Evolutionary conservation across 2,797 vertebrate species (phyloP), one percentile per base, ranked within the genome.

Genomic region (Liparis tanakae): DNA sequence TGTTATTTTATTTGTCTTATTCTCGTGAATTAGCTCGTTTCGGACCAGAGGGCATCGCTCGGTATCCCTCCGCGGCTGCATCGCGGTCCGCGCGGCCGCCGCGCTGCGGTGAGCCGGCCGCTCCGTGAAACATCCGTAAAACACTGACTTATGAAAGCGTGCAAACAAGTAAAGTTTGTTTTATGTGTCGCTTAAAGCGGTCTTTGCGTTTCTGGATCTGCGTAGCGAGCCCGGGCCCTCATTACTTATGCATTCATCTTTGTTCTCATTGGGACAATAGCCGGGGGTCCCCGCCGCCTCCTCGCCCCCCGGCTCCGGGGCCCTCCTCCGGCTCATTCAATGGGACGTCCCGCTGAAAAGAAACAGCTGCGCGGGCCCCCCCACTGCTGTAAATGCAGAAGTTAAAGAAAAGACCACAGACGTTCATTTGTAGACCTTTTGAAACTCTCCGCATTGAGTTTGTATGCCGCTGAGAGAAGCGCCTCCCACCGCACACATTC

Each of bases 261-360:
- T 94, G 93, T 94, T 94, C 92, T 87, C 87, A 90, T 67, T 82
- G 86, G 88, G 91, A 95, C 94, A 95, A 95, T 94, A 86, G 92
- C 87, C 53, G 61, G 61, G 61, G 74, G 12, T 77, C 84, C 83
- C 85, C 81, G 70, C 87, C 89, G 78, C 72, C 87, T 56, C 37
- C 62, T 56, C 79, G 74, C 74, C 82, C 75, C 82, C 70, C 70
- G 59, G 80, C 81, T 48, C 44, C 79, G 17, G 39, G 58, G 73
- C 63, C 76, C 66, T 70, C 66, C 46, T 46, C 85, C 85, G 81
- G 85, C 85, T 89, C 81, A 62, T 85, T 87, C 68, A 65, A n/a
- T 64, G 79, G 80, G 80, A 85, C 80, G 86, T 80, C 85, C 88
- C 80, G 80, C 80, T 80, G 76, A 80, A 85, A 82, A 83, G 66